phyloP scores from a whole-genome alignment of 2,113 vertebrate genomes.

The Crotalus tigris region DNA sequence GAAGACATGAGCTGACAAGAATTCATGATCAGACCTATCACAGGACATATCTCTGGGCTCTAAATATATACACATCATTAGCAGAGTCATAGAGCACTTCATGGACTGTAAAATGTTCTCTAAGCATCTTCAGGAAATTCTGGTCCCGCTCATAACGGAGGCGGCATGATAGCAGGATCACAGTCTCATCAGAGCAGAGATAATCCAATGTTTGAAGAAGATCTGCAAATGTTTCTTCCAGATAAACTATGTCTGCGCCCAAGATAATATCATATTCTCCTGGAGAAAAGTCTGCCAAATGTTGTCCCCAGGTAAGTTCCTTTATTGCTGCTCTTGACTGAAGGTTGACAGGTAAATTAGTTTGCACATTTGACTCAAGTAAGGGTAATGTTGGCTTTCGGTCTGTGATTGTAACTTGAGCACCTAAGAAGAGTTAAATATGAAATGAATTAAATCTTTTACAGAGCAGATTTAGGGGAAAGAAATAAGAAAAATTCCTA shows the following conservation, averaged over 20 bases:
- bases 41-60: constrained; percentile 66
- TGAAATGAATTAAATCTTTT: not conserved
- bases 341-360: constrained; percentile 78
- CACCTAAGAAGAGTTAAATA: constrained; percentile 71
- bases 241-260: constrained; percentile 92
- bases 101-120: constrained; percentile 69
- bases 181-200: constrained; percentile 73
- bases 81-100: constrained; percentile 82
- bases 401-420: constrained; percentile 90
- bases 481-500: not conserved
- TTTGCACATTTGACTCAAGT: constrained; percentile 81
- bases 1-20: constrained; percentile 8
- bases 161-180: constrained; percentile 85
- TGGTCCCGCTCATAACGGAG: constrained; percentile 89
- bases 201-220: constrained; percentile 85
- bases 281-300: constrained; percentile 72
- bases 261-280: constrained; percentile 84
- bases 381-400: constrained; percentile 81
- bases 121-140: constrained; percentile 82
- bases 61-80: constrained; percentile 85
- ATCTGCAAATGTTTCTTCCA: constrained; percentile 88
- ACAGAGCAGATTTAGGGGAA: constrained; percentile 15
- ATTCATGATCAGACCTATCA: constrained; percentile 50
- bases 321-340: constrained; percentile 72
- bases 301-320: constrained; percentile 88